Evolutionary conservation across 2,113 vertebrate genomes (phyloP), one percentile per base, ranked within the genome.

Genomic region (Psittacula cyanocephala): DNA sequence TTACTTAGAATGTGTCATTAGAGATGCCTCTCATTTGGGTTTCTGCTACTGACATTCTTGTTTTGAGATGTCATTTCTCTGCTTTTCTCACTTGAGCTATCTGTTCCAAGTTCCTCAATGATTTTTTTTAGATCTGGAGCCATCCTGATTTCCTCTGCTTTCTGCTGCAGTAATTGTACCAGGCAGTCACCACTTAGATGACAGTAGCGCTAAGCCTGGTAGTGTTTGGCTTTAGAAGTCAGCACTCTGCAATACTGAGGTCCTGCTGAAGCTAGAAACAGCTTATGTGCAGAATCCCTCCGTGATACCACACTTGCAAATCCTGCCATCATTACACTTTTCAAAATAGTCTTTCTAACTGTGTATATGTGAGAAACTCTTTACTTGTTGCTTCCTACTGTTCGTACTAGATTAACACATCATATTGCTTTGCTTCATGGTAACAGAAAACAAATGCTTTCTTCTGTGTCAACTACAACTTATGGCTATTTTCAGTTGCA

Each of bases 371-470:
- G 55, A 18, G 55, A 57, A n/a, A 31, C 55, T 57, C 31, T 57
- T 57, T 33, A 33, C 53, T 31, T 55, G 18, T 20, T 55, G 53
- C 31, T 55, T 55, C 53, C 55, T 57, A n/a, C 19, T 57, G 52
- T 29, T 53, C 17, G 19, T n/a, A 57, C 23, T 39, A 41, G 24
- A 29, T 52, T 44, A 74, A 57, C 28, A 15, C 37, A 46, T 50
- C 15, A 15, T 50, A 7, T 13, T 47, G 17, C 7, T 3, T 79
- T 0, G 0, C 28, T 72, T 72, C 16, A 10, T 14, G 6, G 27
- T 71, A 50, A n/a, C 11, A 33, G 44, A 39, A 79, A 25, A 46
- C 16, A 39, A 59, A 59, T 67, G 31, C 37, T 25, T 3, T 46
- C 16, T 65, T 79, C 52, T 52, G 13, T 60, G 44, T 72, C 14